Base-by-base conservation (phyloP, 2,113 vertebrate genomes). In the Chionis minor region DNA sequence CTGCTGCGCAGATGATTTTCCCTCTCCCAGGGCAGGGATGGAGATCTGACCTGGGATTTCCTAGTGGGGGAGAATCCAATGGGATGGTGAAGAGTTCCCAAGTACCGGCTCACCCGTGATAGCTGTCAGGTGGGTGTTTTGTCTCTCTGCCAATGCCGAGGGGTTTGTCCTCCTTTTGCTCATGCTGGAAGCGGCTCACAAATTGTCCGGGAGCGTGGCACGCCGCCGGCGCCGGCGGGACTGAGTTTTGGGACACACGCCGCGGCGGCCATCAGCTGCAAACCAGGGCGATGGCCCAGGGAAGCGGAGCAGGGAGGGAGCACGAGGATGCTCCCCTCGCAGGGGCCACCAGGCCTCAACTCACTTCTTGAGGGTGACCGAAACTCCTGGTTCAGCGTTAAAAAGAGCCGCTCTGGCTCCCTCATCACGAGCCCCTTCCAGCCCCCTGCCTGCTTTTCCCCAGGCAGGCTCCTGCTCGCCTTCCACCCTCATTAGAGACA, bases 221-320 rank as follows among this genome's bases (percentile, higher is more conserved):
- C 0, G 0, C 23, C 5, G 3, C 58, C 5, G 0, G 17, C 1
- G 14, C 73, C 30, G 2, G 0, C 0, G 1, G 72, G 30, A 2
- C 44, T 0, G 73, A 1, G 12, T 4, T 26, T 4, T 22, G 73
- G 73, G 56, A 30, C 1, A 3, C 44, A 3, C 0, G 0, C 27
- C 20, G 16, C 0, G 2, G 56, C 42, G 30, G 13, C 59, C 40
- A 3, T 2, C 33, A 8, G 35, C 52, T 21, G 27, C 28, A 14
- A 47, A 24, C 4, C 27, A 7, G 26, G n/a, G 59, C 33, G 3
- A 23, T 1, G 11, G 20, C 38, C 38, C 54, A 5, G 44, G 26
- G 9, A 3, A 59, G 55, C 44, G 12, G 73, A 5, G 65, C 1
- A 1, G 33, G 12, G 56, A 8, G 7, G 15, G 11, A 15, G 27